Conservation (phyloP, 2,113 vertebrate genomes). For the Craseonycteris thonglongyai region DNA sequence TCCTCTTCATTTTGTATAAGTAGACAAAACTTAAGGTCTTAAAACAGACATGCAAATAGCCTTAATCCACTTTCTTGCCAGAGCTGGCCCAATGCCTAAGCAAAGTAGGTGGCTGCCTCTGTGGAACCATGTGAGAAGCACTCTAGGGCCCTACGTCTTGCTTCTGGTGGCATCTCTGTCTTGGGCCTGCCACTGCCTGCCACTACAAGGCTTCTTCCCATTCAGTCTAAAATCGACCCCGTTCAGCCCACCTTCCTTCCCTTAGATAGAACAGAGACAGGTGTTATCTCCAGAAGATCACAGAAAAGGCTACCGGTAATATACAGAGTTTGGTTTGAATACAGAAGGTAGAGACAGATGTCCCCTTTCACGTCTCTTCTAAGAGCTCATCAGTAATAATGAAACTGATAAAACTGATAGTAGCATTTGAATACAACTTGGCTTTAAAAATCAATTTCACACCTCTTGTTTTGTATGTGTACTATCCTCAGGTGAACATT, state of each 20-base stretch:
- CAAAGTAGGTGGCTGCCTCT: not conserved
- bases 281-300: not conserved
- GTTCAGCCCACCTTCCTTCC: not conserved
- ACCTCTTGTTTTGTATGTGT: not conserved
- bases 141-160: not conserved
- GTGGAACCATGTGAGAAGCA: not conserved
- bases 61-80: not conserved
- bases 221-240: not conserved
- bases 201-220: not conserved
- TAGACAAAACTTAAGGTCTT: slow-evolving; percentile 2
- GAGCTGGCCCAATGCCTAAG: not conserved
- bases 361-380: not conserved
- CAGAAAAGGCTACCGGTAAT: not conserved
- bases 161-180: not conserved
- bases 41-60: slow-evolving; percentile 11
- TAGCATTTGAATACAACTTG: not conserved
- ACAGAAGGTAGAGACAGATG: not conserved
- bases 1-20: not conserved
- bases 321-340: not conserved
- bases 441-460: not conserved
- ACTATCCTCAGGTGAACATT: not conserved
- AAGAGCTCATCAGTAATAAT: not conserved
- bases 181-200: not conserved
- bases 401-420: not conserved
- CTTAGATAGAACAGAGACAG: not conserved